phyloP scores from a whole-genome alignment of 2,113 vertebrate species.

The Maylandia zebra region DNA sequence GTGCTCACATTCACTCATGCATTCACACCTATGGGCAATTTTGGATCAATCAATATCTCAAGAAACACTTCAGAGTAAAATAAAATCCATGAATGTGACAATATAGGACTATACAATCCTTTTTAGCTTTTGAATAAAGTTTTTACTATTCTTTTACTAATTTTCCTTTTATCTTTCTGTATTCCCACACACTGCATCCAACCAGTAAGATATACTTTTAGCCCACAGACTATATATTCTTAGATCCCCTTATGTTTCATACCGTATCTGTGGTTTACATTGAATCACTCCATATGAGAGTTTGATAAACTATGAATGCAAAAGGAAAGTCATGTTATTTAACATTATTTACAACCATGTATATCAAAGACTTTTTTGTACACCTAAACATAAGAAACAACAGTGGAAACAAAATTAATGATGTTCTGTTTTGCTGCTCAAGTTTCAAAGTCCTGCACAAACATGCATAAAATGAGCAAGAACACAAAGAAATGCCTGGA shows the following conservation, averaged over 20 bases:
- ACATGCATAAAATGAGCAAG: background rate
- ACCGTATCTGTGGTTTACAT: background rate
- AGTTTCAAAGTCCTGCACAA: background rate
- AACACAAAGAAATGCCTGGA: background rate
- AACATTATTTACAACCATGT: background rate
- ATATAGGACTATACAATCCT: background rate
- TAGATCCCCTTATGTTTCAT: background rate
- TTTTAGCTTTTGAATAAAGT: background rate
- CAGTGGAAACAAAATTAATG: background rate
- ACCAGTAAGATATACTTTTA: background rate
- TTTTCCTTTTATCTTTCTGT: background rate
- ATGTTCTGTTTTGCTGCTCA: background rate
- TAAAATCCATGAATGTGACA: background rate
- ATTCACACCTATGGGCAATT: background rate
- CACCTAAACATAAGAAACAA: background rate
- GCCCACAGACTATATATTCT: background rate
- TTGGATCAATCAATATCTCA: background rate
- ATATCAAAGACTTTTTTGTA: background rate
- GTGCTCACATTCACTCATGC: background rate
- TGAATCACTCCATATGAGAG: background rate
- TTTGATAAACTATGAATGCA: background rate
- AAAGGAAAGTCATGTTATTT: background rate
- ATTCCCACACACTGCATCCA: background rate
- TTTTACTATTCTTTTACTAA: background rate
- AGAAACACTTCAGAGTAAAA: background rate